Base-by-base conservation (phyloP, 2,113 vertebrate species). In the Pseudois nayaur region DNA sequence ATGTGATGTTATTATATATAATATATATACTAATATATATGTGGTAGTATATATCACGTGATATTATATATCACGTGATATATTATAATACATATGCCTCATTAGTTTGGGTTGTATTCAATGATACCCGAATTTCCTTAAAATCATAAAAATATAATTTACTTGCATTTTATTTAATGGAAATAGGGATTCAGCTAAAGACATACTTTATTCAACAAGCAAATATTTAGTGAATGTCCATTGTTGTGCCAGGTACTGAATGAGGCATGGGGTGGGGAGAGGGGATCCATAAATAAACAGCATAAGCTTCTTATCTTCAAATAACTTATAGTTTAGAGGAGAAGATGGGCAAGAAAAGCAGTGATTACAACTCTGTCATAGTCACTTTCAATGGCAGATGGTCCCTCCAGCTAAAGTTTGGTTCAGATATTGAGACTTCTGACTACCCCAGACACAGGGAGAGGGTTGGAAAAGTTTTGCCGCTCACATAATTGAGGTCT, bases 301-400 rank as follows among this genome's bases (percentile, higher is more conserved):
- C 21, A 31, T 29, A 78, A 2, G 43, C 43, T 19, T 33, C 23
- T 88, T 87, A 0, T 0, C 74, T 91, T 96, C 97, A 89, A 97
- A 86, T 54, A 74, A 84, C 71, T 97, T 60, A 95, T 92, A 89
- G 96, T 87, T 8, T 29, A 91, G 91, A 71, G 96, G 21, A 90
- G 91, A 98, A 94, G 4, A 33, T 17, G 31, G n/a, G 23, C 6
- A 50, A 88, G 60, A 55, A 79, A 94, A 83, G 1, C 57, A 48
- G n/a, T 71, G 29, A 23, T 12, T 84, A 7, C n/a, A 36, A 15
- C 33, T 23, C 12, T 45, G 6, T 78, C 54, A 19, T 8, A 59
- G 19, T 67, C 29, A 33, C 16, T 29, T 15, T 57, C 62, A 25
- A 3, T 83, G 31, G 27, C 16, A 55, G 33, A 55, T 5, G 43